Evolutionary conservation across 2,888 invertebrate genomes (phyloP).

Genomic region (Gymnosoma rotundatum): DNA sequence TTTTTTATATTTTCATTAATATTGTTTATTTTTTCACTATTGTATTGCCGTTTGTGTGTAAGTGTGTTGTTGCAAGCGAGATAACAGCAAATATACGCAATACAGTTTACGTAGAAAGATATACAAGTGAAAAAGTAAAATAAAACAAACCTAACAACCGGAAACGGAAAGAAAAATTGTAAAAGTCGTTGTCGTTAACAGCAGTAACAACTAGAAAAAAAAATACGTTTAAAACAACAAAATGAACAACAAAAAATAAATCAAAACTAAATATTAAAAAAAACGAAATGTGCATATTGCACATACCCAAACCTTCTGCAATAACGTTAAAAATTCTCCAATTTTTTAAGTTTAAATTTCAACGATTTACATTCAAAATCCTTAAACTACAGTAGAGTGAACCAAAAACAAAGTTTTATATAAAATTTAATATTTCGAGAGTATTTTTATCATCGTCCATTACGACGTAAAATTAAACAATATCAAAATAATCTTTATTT

Average conservation of each 20-base stretch:
- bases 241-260: slow-evolving; percentile 3
- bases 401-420: not conserved
- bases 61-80: slow-evolving; percentile 43
- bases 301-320: slow-evolving; percentile 26
- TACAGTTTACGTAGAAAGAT: slow-evolving; percentile 62
- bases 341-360: slow-evolving; percentile 3
- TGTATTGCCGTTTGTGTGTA: slow-evolving; percentile 10
- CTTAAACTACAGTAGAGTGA: slow-evolving; percentile 1
- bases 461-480: no score
- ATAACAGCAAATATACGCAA: slow-evolving; percentile 65
- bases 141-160: slow-evolving; percentile 69
- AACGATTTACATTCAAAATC: slow-evolving; percentile 6
- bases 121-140: slow-evolving; percentile 64
- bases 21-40: slow-evolving; percentile 22
- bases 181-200: slow-evolving; percentile 66
- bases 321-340: slow-evolving; percentile 41
- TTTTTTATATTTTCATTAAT: slow-evolving; percentile 55
- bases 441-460: no score
- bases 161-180: slow-evolving; percentile 71
- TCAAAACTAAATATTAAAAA: slow-evolving; percentile 21
- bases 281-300: slow-evolving; percentile 49
- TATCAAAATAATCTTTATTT: no score
- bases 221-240: slow-evolving; percentile 5
- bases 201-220: slow-evolving; percentile 32
- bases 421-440: no score